Conservation (phyloP, 30 jellyfish, hydroid and myxozoan genomes). For the Euphysa ruthae region DNA sequence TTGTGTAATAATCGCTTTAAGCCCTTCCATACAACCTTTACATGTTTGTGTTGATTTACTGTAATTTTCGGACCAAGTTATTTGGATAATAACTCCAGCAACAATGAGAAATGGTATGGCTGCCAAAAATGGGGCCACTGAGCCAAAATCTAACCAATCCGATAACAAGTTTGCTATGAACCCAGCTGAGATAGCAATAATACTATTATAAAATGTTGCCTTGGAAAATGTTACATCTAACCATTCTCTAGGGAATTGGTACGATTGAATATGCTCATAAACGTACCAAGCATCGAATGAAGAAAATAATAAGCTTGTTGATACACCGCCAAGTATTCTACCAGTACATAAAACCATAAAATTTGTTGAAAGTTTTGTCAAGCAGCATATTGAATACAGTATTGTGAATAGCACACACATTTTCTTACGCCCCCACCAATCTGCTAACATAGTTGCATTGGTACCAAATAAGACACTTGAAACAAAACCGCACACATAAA, state of each 20-base stretch:
- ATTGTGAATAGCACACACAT: conserved; percentile 70
- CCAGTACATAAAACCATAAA: conserved; percentile 57
- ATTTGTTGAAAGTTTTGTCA: conserved; percentile 53
- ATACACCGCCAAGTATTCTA: conserved; percentile 76
- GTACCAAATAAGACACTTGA: conserved; percentile 90
- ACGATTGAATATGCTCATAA: conserved; percentile 64
- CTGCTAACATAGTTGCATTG: conserved; percentile 72
- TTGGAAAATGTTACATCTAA: conserved; percentile 64
- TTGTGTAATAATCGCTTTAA: conserved; percentile 40
- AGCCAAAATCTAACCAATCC: conserved; percentile 76
- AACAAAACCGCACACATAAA: conserved; percentile 85
- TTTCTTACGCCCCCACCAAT: conserved; percentile 81
- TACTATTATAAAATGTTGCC: conserved; percentile 64
- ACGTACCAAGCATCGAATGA: conserved; percentile 96
- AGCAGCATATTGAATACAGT: conserved; percentile 72
- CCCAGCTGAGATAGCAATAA: conserved; percentile 86
- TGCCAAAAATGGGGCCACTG: conserved; percentile 83
- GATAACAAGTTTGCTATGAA: conserved; percentile 58
- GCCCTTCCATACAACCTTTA: conserved; percentile 75
- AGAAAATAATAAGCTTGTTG: conserved; percentile 75
- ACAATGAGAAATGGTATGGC: conserved; percentile 70
- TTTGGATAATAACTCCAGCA: conserved; percentile 69
- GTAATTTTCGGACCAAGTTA: conserved; percentile 79
- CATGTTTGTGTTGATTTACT: conserved; percentile 63
- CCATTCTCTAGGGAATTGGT: conserved; percentile 91